Conservation (phyloP, 2,797 vertebrate species). For the Lepidocolaptes lacrymiger region DNA sequence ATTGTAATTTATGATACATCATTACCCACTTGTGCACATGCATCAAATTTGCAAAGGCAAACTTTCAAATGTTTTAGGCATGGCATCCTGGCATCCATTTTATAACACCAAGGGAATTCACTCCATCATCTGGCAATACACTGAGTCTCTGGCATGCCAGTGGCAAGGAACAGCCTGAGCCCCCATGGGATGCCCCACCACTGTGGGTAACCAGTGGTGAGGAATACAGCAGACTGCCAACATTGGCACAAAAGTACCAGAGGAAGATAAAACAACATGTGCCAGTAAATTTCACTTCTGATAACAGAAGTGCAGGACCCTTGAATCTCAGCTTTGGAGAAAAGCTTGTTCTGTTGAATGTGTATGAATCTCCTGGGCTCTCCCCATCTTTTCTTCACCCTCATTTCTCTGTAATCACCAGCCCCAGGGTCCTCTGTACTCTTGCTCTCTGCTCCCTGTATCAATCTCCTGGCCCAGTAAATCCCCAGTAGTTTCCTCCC, state of each 20-base stretch:
- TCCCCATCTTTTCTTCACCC: neutral
- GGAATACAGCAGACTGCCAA: neutral
- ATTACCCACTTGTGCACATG: neutral
- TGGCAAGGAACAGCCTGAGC: neutral
- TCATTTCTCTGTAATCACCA: neutral
- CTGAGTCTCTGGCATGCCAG: neutral
- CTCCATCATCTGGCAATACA: neutral
- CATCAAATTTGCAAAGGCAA: neutral
- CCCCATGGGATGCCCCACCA: rapidly evolving
- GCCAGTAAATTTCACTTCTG: neutral
- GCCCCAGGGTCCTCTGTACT: neutral
- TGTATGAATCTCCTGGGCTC: neutral
- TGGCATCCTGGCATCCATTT: neutral
- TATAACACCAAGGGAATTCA: neutral
- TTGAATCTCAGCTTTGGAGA: neutral
- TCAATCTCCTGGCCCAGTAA: neutral
- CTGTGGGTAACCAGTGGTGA: neutral
- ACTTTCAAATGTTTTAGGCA: neutral
- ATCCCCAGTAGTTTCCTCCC: neutral
- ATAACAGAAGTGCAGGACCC: neutral
- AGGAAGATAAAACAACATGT: neutral
- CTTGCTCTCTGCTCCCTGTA: neutral
- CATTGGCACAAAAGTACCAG: neutral
- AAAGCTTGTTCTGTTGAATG: neutral
- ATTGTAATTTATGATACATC: neutral